Conservation (phyloP, 30 jellyfish, hydroid and myxozoan species). For the Chironex yamaguchii region DNA sequence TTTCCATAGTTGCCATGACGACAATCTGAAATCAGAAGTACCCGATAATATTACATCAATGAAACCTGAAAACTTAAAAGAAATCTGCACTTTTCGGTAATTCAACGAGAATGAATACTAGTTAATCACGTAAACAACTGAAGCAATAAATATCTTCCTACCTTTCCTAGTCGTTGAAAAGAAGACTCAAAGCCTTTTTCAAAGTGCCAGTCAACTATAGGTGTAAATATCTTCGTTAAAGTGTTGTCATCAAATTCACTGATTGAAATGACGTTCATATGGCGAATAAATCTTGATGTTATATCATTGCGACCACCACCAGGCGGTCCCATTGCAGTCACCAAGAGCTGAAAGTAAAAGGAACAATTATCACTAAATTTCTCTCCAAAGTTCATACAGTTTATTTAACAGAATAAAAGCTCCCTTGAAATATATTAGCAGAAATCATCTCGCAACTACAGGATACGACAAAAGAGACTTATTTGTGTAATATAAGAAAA, state of each 20-base stretch:
- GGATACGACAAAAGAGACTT: no score
- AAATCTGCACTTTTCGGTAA: no score
- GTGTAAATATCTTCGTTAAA: constrained; percentile 86
- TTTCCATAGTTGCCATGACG: constrained; percentile 99
- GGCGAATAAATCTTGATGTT: constrained; percentile 89
- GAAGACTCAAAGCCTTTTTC: constrained; percentile 93
- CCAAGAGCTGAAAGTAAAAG: constrained; percentile 68
- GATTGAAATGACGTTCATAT: constrained; percentile 91
- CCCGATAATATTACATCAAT: neutral
- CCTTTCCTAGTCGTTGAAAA: constrained; percentile 96
- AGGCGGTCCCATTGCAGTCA: constrained; percentile 99
- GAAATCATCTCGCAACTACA: no score
- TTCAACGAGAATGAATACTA: no score
- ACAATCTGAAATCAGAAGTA: constrained; percentile 68
- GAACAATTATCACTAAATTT: no score
- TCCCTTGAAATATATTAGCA: no score
- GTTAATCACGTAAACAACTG: no score
- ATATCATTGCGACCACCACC: constrained; percentile 99
- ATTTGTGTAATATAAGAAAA: no score
- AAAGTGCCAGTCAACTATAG: constrained; percentile 98
- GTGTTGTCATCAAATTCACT: constrained; percentile 95
- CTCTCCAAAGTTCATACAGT: no score
- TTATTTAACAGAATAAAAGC: no score
- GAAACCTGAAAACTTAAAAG: neutral
- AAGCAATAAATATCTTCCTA: constrained; percentile 13